Conservation (phyloP, 1,140 invertebrate species). For the Drosophila bocqueti region DNA sequence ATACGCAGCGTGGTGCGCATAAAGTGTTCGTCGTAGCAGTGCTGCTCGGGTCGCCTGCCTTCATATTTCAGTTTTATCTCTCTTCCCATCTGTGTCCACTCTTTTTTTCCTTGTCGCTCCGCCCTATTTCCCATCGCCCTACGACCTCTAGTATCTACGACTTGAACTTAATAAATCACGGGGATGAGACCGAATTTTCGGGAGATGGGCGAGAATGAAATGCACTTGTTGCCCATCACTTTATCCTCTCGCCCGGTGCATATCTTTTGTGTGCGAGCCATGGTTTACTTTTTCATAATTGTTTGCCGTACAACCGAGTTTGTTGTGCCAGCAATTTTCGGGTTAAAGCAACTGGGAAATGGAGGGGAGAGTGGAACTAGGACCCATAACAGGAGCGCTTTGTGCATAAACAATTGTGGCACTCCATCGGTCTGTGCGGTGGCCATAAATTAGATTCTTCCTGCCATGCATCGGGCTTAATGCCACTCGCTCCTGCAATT, state of each 20-base stretch:
- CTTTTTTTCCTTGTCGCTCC: neutral
- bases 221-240: conserved; percentile 60
- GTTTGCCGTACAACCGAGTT: conserved; percentile 45
- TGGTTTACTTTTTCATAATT: conserved; percentile 52
- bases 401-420: conserved; percentile 40
- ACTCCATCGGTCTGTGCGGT: conserved; percentile 11
- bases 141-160: conserved; percentile 3
- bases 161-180: conserved; percentile 66
- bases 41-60: conserved; percentile 10
- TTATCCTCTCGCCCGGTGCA: conserved; percentile 3
- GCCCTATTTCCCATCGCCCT: conserved; percentile 5
- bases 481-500: conserved; percentile 44
- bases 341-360: conserved; percentile 14
- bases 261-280: conserved; percentile 12
- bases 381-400: conserved; percentile 10
- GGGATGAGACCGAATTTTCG: conserved; percentile 24
- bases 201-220: conserved; percentile 8
- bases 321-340: conserved; percentile 42
- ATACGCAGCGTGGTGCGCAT: conserved; percentile 47
- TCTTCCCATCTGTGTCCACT: conserved; percentile 2
- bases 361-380: neutral
- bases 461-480: conserved; percentile 42
- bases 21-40: conserved; percentile 22
- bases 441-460: conserved; percentile 59
- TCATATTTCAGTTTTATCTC: conserved; percentile 53